These are phyloP conservation scores for Pangasius macronema DNA, from an alignment of 2,797 vertebrate genomes.

Conservation along the genomic window DNA sequence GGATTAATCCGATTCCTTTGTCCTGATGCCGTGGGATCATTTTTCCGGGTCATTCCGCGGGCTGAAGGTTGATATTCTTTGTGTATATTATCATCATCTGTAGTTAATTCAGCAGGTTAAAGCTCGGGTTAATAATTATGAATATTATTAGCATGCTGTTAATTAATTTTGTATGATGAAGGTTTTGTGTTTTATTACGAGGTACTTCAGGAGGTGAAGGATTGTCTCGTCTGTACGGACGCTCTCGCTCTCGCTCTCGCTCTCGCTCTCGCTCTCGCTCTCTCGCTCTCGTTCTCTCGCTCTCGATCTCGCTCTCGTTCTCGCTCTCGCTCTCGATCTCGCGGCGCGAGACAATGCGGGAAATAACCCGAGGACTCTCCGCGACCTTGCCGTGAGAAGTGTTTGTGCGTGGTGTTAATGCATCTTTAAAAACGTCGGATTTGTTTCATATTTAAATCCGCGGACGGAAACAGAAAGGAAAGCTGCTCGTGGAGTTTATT, in stretches of 20 bases:
- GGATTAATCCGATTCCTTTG: not conserved
- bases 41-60: not conserved
- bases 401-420: not conserved
- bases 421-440: not conserved
- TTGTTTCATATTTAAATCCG: not conserved
- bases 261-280: not conserved
- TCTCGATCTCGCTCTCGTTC: not conserved
- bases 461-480: not conserved
- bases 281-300: too few species aligned
- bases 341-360: not conserved
- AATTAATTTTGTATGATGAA: too few species aligned
- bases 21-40: not conserved
- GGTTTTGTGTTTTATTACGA: not conserved
- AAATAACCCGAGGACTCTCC: not conserved
- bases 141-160: too few species aligned
- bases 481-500: not conserved
- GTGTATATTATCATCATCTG: not conserved
- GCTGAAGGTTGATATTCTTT: not conserved
- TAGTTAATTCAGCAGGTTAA: not conserved
- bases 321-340: not conserved
- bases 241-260: not conserved
- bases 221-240: not conserved
- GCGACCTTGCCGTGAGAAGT: not conserved
- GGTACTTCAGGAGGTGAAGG: not conserved
- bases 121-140: too few species aligned